Evolutionary conservation across 2,113 vertebrate genomes (phyloP), one percentile per base, ranked within the genome.

Genomic region (Syrmaticus mikado): DNA sequence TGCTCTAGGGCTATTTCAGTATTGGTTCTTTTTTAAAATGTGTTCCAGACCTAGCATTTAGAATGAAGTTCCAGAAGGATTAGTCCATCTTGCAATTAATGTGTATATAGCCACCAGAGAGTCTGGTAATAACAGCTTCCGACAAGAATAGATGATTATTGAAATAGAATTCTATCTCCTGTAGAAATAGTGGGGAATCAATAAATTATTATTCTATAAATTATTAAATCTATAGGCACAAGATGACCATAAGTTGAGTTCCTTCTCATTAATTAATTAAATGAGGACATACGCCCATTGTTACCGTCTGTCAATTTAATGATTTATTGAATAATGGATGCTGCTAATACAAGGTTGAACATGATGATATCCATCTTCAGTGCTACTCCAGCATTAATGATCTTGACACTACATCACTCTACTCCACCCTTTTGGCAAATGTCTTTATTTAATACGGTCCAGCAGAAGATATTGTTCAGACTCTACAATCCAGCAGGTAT

Each of bases 131-230:
- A 93, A 89, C 77, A 83, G 71, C 87, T 97, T 96, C 95, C 21
- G n/a, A 95, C 80, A 92, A 76, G 85, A 96, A 96, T 67, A 61
- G 67, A 93, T 96, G 75, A 62, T 52, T 77, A 95, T 95, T 95
- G 93, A 94, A 95, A 95, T 65, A 89, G 85, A 93, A 93, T 95
- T 92, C 92, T 93, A 92, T 95, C 92, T 93, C 89, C 80, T 96
- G 92, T 62, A 96, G 89, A 94, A 95, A 91, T 83, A 83, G 87
- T 43, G 43, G 36, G 36, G 50, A 93, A 97, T 96, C 95, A 85
- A 97, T 97, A 96, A 96, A 97, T 97, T 95, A 96, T 87, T 94
- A 94, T 95, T 96, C 70, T 87, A 94, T 96, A 94, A 96, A 97
- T 97, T 95, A 95, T 97, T 97, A 94, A 97, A 95, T 92, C 67